Evolutionary conservation across 1,140 invertebrate genomes (phyloP), one percentile per base, ranked within the genome.

Genomic region (Sycobia sp.): DNA sequence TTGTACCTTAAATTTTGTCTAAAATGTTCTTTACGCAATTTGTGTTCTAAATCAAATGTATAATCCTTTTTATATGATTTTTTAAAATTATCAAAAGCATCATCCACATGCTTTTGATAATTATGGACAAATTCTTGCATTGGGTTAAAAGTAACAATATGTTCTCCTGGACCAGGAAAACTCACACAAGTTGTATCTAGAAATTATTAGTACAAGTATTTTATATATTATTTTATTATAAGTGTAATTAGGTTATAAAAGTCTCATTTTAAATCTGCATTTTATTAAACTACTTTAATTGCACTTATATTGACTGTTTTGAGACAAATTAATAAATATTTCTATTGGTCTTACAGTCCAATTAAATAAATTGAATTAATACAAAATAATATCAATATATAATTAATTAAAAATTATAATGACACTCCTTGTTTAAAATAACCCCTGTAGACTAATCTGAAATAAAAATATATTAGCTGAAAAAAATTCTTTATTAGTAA

Each of bases 71-170:
- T 82, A 73, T 98, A 94, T 47, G 85, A 86, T 0, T 70, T 82
- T 69, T 89, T 89, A 74, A 96, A 98, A 39, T 86, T 78, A 29
- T 90, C 79, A 79, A 97, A 98, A 72, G 90, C 88, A 47, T 84
- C 79, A 38, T 93, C 82, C 2, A 96, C 82, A 77, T 97, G 95
- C 0, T 78, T 71, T 41, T 91, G 88, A 34, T 86, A 76, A 67
- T 85, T 82, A 71, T 91, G 86, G 36, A 97, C 84, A 71, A 94
- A 97, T 83, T 98, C 95, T 46, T 85, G 87, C 89, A 98, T 96
- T 4, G 96, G 96, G 82, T 98, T 97, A 75, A 95, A 94, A 2
- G 90, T 91, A 72, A 89, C 82, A 70, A 92, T 89, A 20, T 84
- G 83, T 3, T 84, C 79, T 16, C 95, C 95, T 9, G 95, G 95